Conservation (phyloP, 2,888 invertebrate genomes). For the Bombylius discolor region DNA sequence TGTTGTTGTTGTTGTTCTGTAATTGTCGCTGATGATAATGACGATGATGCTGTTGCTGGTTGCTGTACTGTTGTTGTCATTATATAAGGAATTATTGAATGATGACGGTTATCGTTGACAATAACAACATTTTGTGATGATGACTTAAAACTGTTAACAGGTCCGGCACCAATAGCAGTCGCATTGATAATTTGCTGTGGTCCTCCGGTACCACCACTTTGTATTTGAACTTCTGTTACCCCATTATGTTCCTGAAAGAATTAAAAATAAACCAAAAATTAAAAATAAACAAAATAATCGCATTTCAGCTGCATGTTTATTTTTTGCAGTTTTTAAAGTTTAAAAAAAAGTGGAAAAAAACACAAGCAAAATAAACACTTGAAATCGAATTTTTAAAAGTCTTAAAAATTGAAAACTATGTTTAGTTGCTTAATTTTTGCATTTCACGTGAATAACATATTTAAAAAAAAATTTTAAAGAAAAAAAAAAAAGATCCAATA, state of each 20-base stretch:
- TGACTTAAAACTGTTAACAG: neutral
- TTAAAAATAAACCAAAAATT: neutral
- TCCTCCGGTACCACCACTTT: constrained; percentile 10
- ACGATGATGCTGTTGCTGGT: neutral
- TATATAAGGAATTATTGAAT: constrained; percentile 2
- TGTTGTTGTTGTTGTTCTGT: neutral
- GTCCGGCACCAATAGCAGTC: neutral
- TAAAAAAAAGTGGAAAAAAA: too few relatives aligned
- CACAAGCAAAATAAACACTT: too few relatives aligned
- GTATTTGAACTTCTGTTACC: constrained; percentile 16
- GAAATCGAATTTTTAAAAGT: too few relatives aligned
- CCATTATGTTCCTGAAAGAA: constrained; percentile 14
- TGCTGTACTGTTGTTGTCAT: constrained; percentile 1
- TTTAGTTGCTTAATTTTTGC: too few relatives aligned
- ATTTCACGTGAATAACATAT: too few relatives aligned
- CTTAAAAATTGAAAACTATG: too few relatives aligned
- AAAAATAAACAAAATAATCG: neutral
- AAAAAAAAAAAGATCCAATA: too few relatives aligned
- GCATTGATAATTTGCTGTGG: constrained; percentile 1
- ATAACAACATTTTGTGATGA: constrained; percentile 1
- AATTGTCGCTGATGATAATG: neutral
- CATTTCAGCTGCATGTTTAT: too few relatives aligned
- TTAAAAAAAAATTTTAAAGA: too few relatives aligned
- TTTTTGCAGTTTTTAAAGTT: too few relatives aligned
- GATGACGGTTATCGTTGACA: neutral